These are phyloP conservation scores for Cryptoleucopteryx plumbea DNA, from an alignment of 2,113 vertebrate species.

Conservation along the genomic window DNA sequence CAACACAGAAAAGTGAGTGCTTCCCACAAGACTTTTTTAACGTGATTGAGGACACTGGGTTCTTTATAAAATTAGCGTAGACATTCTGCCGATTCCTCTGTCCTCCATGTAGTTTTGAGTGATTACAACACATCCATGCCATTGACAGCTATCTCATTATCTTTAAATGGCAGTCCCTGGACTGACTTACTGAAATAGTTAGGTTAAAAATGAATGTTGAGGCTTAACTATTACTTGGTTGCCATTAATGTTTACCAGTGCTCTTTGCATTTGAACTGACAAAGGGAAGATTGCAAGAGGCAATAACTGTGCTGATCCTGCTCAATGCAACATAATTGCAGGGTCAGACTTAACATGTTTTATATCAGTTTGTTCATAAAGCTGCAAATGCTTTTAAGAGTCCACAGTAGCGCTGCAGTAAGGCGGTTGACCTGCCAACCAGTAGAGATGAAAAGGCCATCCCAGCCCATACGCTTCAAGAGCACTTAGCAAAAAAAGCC, in stretches of 20 bases:
- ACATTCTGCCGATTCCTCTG: background rate
- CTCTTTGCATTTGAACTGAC: background rate
- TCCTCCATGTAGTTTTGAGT: background rate
- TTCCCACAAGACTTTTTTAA: background rate
- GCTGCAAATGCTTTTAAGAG: constrained; percentile 15
- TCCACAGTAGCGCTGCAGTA: background rate
- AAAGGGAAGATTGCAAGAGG: background rate
- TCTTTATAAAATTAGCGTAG: background rate
- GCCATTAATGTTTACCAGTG: background rate
- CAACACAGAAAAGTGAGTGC: background rate
- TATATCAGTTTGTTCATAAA: background rate
- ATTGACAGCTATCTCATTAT: background rate
- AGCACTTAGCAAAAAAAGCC: background rate
- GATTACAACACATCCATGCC: background rate
- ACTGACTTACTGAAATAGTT: background rate
- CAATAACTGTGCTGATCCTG: background rate
- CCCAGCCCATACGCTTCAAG: background rate
- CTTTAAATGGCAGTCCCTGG: background rate
- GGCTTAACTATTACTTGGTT: background rate
- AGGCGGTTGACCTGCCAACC: background rate
- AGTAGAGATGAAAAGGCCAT: background rate
- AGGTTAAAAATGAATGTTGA: background rate
- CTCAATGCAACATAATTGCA: background rate
- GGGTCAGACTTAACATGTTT: background rate
- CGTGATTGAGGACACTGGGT: background rate